Base-by-base conservation (phyloP, 2,797 vertebrate species). In the Enteromius mattozi region DNA sequence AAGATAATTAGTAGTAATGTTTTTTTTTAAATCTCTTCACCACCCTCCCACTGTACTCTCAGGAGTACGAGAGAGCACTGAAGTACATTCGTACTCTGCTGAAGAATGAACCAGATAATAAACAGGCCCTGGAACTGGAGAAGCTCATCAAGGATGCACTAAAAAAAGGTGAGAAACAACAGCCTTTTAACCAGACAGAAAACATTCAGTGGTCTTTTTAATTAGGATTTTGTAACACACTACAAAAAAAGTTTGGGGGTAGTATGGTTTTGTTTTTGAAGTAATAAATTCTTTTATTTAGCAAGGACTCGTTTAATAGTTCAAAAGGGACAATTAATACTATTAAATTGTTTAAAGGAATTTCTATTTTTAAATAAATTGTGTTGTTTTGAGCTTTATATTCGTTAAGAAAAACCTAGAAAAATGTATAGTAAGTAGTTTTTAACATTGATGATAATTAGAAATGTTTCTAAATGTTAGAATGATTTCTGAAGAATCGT, bases 41-140 rank as follows among this genome's bases (percentile, higher is more conserved):
- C 40, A n/a, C 59, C 47, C 6, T 24, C 16, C 12, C 19, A 72
- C 77, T 21, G 3, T 49, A 27, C 5, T 77, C 19, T 59, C 80
- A 98, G 97, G 96, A 97, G 49, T 98, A 98, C 51, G 97, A 98
- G 81, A 96, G 91, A 87, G 96, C 96, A 8, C 88, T 98, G 21
- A 98, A 97, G 89, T 98, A 95, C 30, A 94, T 98, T 87, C 94
- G 96, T 3, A 96, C 94, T 4, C 93, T 98, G 70, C 94, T 97
- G 2, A 95, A 72, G 88, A 97, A 96, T 0, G 97, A 98, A 87
- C 97, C 97, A 0, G 94, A 94, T 45, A 98, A 98, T 94, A 97
- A 93, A 40, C 97, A 98, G 92, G 97, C 96, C 24, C 88, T 93
- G 85, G 97, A 98, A 49, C 86, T 98, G 93, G 95, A 98, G 76